Conservation (phyloP, 2,797 vertebrate species). For the Acanthurus leucopareius region DNA sequence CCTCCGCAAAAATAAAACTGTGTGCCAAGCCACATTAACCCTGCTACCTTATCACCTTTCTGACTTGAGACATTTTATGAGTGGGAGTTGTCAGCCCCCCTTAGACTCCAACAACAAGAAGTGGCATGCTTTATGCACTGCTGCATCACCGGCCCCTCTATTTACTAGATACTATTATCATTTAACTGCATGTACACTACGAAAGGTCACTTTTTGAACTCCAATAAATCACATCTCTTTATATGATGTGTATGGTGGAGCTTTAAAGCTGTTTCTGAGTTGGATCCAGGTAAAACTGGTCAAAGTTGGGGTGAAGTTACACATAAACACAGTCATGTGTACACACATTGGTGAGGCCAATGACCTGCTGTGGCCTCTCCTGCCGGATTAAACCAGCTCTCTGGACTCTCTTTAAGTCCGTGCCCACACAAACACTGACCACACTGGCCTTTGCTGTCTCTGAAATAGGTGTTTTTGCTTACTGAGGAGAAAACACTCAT, state of each 20-base stretch:
- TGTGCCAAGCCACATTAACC: conserved; percentile 77
- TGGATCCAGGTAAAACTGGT: conserved; percentile 25
- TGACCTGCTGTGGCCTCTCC: conserved; percentile 51
- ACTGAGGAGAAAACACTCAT: conserved; percentile 51
- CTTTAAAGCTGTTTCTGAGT: conserved; percentile 33
- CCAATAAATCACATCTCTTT: conserved; percentile 55
- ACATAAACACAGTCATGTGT: conserved; percentile 28
- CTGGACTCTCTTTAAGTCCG: conserved; percentile 44
- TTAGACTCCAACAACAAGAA: conserved; percentile 64
- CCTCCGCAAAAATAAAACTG: conserved; percentile 77
- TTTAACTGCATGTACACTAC: conserved; percentile 59
- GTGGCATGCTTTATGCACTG: conserved; percentile 68
- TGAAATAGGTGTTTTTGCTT: conserved; percentile 57
- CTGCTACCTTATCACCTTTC: conserved; percentile 75
- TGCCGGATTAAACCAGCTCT: conserved; percentile 56
- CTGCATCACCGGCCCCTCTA: conserved; percentile 52
- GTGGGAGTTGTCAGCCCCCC: conserved; percentile 58
- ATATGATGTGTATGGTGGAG: conserved; percentile 25
- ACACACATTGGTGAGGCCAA: conserved; percentile 37
- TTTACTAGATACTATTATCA: conserved; percentile 63
- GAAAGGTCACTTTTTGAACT: conserved; percentile 71
- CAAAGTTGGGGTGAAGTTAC: conserved; percentile 32
- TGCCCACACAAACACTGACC: conserved; percentile 56
- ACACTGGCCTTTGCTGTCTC: conserved; percentile 25
- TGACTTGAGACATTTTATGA: conserved; percentile 82